phyloP scores from a whole-genome alignment of 2,797 vertebrate species.

The Balearica regulorum region DNA sequence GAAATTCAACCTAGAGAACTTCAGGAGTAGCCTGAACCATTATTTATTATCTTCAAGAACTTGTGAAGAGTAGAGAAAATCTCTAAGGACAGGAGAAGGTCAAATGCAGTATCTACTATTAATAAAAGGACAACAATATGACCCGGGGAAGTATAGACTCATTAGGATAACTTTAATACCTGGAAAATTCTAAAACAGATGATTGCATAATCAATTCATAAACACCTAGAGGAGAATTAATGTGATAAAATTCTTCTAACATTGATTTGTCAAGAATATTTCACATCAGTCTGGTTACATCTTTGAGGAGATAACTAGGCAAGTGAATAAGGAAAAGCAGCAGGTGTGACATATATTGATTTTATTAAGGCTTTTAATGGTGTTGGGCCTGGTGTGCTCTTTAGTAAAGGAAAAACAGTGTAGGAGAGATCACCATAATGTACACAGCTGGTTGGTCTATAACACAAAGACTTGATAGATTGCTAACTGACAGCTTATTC shows the following conservation, averaged over 20 bases:
- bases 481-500: background rate
- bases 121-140: background rate
- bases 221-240: background rate
- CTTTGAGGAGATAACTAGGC: background rate
- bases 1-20: background rate
- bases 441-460: background rate
- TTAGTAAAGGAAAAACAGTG: background rate
- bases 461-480: background rate
- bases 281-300: background rate
- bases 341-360: background rate
- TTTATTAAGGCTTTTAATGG: background rate
- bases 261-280: background rate
- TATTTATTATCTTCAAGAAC: background rate
- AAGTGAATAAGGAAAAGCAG: background rate
- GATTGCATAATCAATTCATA: background rate
- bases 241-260: background rate
- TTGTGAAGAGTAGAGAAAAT: background rate
- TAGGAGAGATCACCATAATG: background rate
- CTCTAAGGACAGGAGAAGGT: background rate
- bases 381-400: background rate
- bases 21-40: background rate
- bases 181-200: background rate
- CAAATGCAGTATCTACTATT: background rate
- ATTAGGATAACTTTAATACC: background rate
- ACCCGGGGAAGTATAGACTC: background rate